These are phyloP conservation scores for Podarcis cretensis DNA, from an alignment of 2,113 vertebrate genomes.

Conservation along the genomic window DNA sequence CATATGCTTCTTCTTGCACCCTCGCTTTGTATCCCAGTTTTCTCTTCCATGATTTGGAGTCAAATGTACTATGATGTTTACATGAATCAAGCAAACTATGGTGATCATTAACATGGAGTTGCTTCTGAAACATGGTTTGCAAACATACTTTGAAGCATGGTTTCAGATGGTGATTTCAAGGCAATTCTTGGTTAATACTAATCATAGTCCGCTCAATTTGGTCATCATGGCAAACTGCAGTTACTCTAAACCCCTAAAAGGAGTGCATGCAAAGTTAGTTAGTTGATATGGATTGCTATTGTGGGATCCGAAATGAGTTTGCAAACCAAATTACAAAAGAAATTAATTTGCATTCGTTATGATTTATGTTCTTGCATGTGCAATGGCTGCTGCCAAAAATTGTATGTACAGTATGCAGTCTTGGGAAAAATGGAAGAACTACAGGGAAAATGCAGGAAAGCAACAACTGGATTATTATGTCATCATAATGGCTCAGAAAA, in stretches of 20 bases:
- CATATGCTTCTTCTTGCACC: neutral
- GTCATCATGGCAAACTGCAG: neutral
- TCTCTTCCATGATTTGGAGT: neutral
- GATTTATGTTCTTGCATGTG: neutral
- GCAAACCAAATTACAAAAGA: neutral
- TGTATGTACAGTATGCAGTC: neutral
- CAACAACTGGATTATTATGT: neutral
- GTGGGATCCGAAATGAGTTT: too few species aligned
- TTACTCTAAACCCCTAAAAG: neutral
- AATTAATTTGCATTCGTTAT: neutral
- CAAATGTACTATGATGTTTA: neutral
- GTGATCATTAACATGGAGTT: neutral
- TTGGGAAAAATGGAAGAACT: neutral
- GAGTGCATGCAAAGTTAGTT: neutral
- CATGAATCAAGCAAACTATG: too few species aligned
- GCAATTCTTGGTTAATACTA: neutral
- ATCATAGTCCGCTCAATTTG: neutral
- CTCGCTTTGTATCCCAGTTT: neutral
- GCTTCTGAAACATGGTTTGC: neutral
- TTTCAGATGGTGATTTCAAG: neutral
- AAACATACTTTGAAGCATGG: neutral
- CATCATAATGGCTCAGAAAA: neutral
- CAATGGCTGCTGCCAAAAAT: neutral
- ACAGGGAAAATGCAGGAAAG: neutral
- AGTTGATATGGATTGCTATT: too few species aligned